Base-by-base conservation (phyloP, 2,888 invertebrate species). In the Anoncus sp. region DNA sequence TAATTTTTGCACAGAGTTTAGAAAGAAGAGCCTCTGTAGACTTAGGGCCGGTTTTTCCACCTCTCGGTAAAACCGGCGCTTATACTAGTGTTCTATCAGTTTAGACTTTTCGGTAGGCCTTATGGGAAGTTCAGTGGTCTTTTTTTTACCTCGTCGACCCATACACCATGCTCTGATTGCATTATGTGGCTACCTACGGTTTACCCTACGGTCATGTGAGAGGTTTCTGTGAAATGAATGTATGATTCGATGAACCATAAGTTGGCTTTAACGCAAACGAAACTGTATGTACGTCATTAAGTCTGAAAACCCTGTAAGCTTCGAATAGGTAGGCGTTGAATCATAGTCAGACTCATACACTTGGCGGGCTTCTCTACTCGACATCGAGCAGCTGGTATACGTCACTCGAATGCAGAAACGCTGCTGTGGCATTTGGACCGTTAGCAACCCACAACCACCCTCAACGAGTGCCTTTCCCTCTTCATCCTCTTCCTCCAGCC, bases 401-500 rank as follows among this genome's bases (percentile, higher is more conserved):
- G 83, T 82, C 84, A 85, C 85, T 85, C 83, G 83, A 87, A 70
- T 66, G 83, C 81, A 84, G 87, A 87, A 87, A 87, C 85, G 87
- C 85, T 87, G 87, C 84, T 85, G 85, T 85, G 85, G 87, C 87
- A 87, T 86, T 86, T 85, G 79, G 84, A 80, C 85, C 38, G 40
- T 35, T 22, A 45, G 45, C 51, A 53, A 69, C 20, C 57, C 49
- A 22, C 45, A 20, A 63, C 69, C 83, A 77, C 72, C 77, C 63
- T 69, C 20, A 20, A 63, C 67, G 63, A 79, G 81, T 79, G 81
- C 85, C 83, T 82, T 85, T 55, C 31, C 75, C 73, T 67, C 67
- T 67, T 70, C 76, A 53, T 74, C 70, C 77, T 77, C 63, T 63
- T 59, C 73, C 77, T 63, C n/a, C 79, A 60, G 62, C 74, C 71